These are phyloP conservation scores for Drosophila prosaltans DNA, from an alignment of 1,140 invertebrate species.

Conservation along the genomic window DNA sequence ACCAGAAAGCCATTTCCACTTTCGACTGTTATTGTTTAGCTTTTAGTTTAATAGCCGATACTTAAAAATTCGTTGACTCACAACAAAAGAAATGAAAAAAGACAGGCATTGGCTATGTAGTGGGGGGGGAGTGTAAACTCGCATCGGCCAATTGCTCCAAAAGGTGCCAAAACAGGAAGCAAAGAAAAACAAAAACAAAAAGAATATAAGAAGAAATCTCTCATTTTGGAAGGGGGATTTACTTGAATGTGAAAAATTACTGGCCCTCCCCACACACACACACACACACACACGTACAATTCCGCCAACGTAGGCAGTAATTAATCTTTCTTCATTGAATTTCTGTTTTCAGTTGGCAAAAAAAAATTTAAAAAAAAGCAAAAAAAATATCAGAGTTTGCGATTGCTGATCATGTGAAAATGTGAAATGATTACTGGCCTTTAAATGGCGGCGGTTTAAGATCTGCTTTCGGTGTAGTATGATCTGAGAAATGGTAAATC, in stretches of 20 bases:
- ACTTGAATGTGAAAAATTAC: constrained; percentile 22
- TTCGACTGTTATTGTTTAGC: constrained; percentile 64
- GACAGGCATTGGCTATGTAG: background rate
- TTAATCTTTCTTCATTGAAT: constrained; percentile 48
- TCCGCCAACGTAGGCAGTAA: constrained; percentile 58
- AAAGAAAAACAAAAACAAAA: constrained; percentile 22
- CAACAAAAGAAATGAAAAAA: background rate
- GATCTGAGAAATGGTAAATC: background rate
- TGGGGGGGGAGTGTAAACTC: background rate
- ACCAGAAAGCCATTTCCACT: constrained; percentile 63
- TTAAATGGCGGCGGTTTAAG: constrained; percentile 6
- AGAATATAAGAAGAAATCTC: background rate
- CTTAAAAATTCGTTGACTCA: constrained; percentile 77
- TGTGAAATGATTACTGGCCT: constrained; percentile 1
- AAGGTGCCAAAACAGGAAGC: constrained; percentile 20
- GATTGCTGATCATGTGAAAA: constrained; percentile 48
- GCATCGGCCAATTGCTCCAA: background rate
- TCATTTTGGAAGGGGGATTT: constrained; percentile 23
- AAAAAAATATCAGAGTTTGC: too few relatives aligned
- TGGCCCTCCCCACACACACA: too few relatives aligned
- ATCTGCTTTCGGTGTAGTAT: constrained; percentile 6
- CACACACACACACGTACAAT: constrained; percentile 15
- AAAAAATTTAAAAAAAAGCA: constrained; percentile 5
- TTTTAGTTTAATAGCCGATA: constrained; percentile 75
- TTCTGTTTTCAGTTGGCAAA: constrained; percentile 24